Conservation (phyloP, 2,113 vertebrate species). For the Pipra filicauda region DNA sequence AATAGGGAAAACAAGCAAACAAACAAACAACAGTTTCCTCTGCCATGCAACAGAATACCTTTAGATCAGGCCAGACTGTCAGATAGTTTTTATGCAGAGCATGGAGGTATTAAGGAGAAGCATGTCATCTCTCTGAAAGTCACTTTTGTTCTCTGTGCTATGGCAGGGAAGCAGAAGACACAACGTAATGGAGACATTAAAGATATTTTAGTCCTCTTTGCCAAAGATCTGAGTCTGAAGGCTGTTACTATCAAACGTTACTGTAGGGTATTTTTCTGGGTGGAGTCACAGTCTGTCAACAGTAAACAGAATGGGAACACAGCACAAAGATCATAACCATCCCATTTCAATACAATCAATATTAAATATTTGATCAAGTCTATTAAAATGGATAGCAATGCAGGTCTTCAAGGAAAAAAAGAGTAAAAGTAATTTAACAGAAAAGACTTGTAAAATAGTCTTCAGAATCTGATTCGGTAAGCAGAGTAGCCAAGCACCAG, state of each 20-base stretch:
- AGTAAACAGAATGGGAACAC: neutral
- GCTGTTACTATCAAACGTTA: neutral
- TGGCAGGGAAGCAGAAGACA: neutral
- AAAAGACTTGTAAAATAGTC: neutral
- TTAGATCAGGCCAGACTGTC: neutral
- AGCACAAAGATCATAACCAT: neutral
- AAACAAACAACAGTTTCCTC: neutral
- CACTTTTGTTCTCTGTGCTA: neutral
- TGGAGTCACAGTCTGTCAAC: neutral
- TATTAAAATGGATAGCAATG: neutral
- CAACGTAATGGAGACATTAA: neutral
- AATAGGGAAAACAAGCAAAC: neutral
- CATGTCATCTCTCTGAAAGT: neutral
- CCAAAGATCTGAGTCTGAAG: neutral
- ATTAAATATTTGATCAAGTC: neutral
- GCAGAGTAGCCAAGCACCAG: neutral
- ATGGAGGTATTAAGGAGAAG: neutral
- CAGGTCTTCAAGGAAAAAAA: neutral
- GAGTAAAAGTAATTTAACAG: neutral
- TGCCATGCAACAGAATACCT: neutral
- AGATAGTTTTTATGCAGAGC: neutral
- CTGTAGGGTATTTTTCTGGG: neutral
- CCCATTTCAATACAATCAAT: neutral
- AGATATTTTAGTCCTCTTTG: neutral
- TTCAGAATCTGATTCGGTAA: neutral